These are phyloP conservation scores for Patella depressa DNA, from an alignment of 2,888 invertebrate species.

Conservation along the genomic window DNA sequence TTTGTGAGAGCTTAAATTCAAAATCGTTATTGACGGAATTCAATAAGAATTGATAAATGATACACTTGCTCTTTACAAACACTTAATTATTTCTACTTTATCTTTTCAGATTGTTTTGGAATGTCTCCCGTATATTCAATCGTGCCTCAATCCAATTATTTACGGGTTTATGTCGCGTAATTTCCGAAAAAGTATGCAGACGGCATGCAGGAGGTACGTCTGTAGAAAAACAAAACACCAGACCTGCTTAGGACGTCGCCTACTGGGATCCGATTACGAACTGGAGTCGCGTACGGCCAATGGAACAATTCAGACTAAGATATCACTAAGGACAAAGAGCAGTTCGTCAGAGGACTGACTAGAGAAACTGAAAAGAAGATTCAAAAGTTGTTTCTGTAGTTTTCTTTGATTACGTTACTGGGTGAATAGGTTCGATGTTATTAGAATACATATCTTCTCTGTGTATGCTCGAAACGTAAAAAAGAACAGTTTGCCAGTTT, in stretches of 20 bases:
- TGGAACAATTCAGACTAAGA: conserved; percentile 39
- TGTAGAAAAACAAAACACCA: conserved; percentile 26
- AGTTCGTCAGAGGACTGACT: conserved; percentile 31
- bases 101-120: conserved; percentile 51
- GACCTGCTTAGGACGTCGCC: conserved; percentile 22
- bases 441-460: too few relatives aligned
- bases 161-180: conserved; percentile 64
- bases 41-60: too few relatives aligned
- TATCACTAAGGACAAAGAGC: conserved; percentile 32
- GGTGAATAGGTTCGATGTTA: too few relatives aligned
- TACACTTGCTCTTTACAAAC: too few relatives aligned
- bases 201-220: conserved; percentile 30
- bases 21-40: too few relatives aligned
- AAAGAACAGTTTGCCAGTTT: too few relatives aligned
- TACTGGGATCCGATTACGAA: conserved; percentile 34
- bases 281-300: conserved; percentile 35
- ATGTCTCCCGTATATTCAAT: conserved; percentile 62
- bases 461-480: too few relatives aligned
- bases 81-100: background rate
- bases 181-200: conserved; percentile 46
- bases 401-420: too few relatives aligned
- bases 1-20: too few relatives aligned
- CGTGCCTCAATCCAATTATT: conserved; percentile 61
- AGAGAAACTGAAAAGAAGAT: background rate
- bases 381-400: background rate